phyloP scores from a whole-genome alignment of 2,113 vertebrate species.

The Chitala chitala region DNA sequence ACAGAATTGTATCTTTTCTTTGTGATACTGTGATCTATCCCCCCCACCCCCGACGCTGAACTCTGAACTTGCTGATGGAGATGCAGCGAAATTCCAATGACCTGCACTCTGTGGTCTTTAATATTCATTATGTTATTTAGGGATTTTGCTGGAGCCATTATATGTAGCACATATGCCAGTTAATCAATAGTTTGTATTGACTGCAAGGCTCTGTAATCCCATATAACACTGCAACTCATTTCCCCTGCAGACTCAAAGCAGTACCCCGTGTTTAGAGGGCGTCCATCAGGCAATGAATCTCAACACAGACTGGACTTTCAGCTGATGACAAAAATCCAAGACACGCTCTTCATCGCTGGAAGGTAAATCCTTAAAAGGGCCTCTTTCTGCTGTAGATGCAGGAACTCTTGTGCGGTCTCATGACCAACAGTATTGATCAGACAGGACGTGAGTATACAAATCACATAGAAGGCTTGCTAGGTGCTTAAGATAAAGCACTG shows the following conservation, averaged over 20 bases:
- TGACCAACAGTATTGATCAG: slow-evolving; percentile 51
- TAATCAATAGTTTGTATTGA: slow-evolving; percentile 73
- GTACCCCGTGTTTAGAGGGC: slow-evolving; percentile 97
- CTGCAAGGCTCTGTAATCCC: slow-evolving; percentile 67
- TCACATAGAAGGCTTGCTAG: background rate
- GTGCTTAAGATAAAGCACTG: too few species aligned
- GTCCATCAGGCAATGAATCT: slow-evolving; percentile 95
- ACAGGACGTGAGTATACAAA: slow-evolving; percentile 42
- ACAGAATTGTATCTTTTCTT: slow-evolving; percentile 35
- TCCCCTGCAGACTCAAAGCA: slow-evolving; percentile 83
- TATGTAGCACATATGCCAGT: slow-evolving; percentile 68
- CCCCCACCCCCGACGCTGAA: too few species aligned
- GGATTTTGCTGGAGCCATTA: slow-evolving; percentile 74
- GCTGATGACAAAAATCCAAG: slow-evolving; percentile 97
- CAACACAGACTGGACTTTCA: slow-evolving; percentile 98
- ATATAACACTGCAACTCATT: slow-evolving; percentile 66
- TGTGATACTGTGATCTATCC: slow-evolving; percentile 37
- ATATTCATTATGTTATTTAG: slow-evolving; percentile 53
- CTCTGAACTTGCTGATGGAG: slow-evolving; percentile 36
- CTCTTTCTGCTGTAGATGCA: slow-evolving; percentile 78
- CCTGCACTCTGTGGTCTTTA: background rate
- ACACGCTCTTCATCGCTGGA: slow-evolving; percentile 98
- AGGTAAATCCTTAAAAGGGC: slow-evolving; percentile 77
- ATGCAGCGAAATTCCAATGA: background rate
- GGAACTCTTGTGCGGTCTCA: slow-evolving; percentile 51